phyloP scores from a whole-genome alignment of 2,888 invertebrate species.

The Ariolimax columbianus region DNA sequence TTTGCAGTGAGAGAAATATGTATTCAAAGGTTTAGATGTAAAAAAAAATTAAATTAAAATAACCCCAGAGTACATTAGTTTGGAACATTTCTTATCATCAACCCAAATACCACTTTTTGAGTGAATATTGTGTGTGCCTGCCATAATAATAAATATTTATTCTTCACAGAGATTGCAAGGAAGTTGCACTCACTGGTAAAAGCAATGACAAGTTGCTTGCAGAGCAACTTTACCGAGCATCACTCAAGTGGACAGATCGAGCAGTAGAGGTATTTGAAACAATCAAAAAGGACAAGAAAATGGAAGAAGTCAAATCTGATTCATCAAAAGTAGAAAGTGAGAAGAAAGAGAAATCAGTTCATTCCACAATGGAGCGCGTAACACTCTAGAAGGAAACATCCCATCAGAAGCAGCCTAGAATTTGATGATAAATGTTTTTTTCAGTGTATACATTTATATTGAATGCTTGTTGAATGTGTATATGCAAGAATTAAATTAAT shows the following conservation, averaged over 20 bases:
- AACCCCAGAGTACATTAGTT: no score
- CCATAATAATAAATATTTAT: not conserved
- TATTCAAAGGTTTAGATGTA: no score
- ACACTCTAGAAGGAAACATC: not conserved
- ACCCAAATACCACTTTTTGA: no score
- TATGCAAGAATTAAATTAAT: not conserved
- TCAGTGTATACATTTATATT: not conserved
- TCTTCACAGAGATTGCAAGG: constrained; percentile 67
- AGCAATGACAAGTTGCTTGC: constrained; percentile 60
- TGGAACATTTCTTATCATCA: no score
- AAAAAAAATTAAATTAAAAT: no score
- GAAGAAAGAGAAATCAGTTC: constrained; percentile 19
- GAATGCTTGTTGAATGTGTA: not conserved
- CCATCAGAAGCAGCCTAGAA: not conserved
- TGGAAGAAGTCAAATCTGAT: constrained; percentile 10
- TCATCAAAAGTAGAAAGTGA: constrained; percentile 2
- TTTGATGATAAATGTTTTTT: not conserved
- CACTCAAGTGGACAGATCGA: constrained; percentile 63
- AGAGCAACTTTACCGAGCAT: constrained; percentile 63
- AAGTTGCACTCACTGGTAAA: constrained; percentile 52
- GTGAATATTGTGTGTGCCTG: not conserved
- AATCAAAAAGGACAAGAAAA: not conserved
- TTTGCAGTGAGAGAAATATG: no score
- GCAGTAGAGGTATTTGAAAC: constrained; percentile 1
- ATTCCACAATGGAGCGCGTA: constrained; percentile 45